Percentiles rank a stretch among this genome's conserved stretches.
These are phyloP conservation scores for Cassiopea andromeda DNA, from an alignment of 30 jellyfish, hydroid and myxozoan genomes.

Conservation along the genomic window DNA sequence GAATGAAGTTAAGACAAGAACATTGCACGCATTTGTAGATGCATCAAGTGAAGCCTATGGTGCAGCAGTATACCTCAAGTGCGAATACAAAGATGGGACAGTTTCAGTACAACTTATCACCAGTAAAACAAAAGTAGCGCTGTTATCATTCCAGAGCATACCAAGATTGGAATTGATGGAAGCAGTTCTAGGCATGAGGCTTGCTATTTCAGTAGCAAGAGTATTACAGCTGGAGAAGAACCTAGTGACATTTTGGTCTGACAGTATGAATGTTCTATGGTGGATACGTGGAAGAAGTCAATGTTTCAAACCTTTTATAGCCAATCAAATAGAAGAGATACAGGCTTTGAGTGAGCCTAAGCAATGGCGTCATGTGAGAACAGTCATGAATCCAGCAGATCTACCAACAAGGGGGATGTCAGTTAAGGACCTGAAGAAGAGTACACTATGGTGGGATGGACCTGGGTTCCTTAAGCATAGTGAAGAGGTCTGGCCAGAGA, in stretches of 20 bases:
- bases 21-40: slow-evolving; percentile 21
- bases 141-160: slow-evolving; percentile 22
- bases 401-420: background rate
- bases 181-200: background rate
- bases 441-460: background rate
- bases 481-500: background rate
- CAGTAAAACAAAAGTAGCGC: slow-evolving; percentile 29
- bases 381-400: background rate
- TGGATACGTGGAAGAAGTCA: slow-evolving; percentile 30
- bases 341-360: slow-evolving; percentile 1
- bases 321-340: slow-evolving; percentile 29
- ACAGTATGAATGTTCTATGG: slow-evolving; percentile 51
- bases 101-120: background rate
- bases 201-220: background rate
- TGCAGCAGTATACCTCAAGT: slow-evolving; percentile 15
- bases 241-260: slow-evolving; percentile 7
- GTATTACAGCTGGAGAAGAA: background rate
- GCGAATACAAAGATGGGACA: slow-evolving; percentile 12
- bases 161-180: slow-evolving; percentile 50
- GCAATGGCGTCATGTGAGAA: slow-evolving; percentile 1
- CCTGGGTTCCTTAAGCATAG: background rate
- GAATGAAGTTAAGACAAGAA: background rate
- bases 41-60: slow-evolving; percentile 46
- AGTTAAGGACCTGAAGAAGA: background rate
- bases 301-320: slow-evolving; percentile 36